phyloP scores from a whole-genome alignment of 2,797 vertebrate genomes.

The Sebastes oblongus region DNA sequence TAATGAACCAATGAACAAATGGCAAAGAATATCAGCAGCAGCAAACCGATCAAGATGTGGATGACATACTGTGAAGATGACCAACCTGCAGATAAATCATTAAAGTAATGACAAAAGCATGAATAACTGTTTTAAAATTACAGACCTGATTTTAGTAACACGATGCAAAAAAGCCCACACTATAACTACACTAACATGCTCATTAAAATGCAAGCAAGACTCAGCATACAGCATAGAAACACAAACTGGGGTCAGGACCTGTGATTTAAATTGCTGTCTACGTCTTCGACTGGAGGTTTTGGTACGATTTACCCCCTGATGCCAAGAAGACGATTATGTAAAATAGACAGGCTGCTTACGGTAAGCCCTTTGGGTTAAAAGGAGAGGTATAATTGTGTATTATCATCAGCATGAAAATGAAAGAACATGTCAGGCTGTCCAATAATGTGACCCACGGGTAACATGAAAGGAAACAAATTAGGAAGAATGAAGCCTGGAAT shows the following conservation, averaged over 20 bases:
- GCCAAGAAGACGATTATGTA: constrained; percentile 32
- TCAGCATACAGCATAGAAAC: not conserved
- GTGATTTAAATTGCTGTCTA: constrained; percentile 2
- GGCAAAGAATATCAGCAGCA: too few species aligned
- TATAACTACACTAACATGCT: not conserved
- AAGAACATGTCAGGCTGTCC: constrained; percentile 21
- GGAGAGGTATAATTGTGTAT: not conserved
- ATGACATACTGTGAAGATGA: not conserved
- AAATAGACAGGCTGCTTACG: constrained; percentile 1
- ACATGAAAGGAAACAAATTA: constrained; percentile 18
- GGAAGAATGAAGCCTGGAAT: not conserved
- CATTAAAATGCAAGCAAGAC: not conserved
- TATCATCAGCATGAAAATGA: constrained; percentile 20
- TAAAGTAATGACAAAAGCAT: not conserved
- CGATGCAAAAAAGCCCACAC: not conserved
- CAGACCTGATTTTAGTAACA: not conserved
- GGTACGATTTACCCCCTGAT: not conserved
- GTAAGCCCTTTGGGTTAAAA: constrained; percentile 10
- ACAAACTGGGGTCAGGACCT: constrained; percentile 6
- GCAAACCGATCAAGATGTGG: not conserved
- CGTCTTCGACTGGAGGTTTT: not conserved
- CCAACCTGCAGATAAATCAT: not conserved
- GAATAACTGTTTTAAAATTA: not conserved
- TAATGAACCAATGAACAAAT: not conserved
- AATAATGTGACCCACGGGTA: constrained; percentile 4